Percentiles rank a stretch among this genome's conserved stretches.
Evolutionary conservation across 2,888 invertebrate species (phyloP).

Genomic region (Panzeria rudis): DNA sequence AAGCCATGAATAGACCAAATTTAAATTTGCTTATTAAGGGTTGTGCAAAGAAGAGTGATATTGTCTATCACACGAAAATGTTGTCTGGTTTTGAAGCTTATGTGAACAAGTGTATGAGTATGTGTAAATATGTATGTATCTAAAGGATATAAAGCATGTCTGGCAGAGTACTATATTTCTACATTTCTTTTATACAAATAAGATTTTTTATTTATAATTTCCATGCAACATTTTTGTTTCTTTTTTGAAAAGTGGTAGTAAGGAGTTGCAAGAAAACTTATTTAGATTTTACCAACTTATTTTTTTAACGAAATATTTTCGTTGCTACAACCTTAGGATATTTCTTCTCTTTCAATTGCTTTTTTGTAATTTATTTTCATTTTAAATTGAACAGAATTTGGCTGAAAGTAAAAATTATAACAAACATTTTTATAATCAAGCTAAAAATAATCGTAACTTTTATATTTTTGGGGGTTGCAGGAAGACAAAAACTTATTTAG

Average conservation of each 20-base stretch:
- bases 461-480: constrained; percentile 26
- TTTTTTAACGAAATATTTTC: constrained; percentile 42
- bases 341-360: not conserved
- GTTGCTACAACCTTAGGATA: constrained; percentile 38
- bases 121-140: not conserved
- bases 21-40: constrained; percentile 35
- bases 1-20: constrained; percentile 31
- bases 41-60: constrained; percentile 10
- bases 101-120: constrained; percentile 27
- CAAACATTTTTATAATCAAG: not conserved
- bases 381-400: constrained; percentile 21
- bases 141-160: constrained; percentile 45
- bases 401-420: constrained; percentile 41
- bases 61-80: not conserved
- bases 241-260: not conserved
- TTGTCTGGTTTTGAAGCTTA: constrained; percentile 10
- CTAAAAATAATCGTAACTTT: constrained; percentile 23
- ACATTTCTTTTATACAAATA: constrained; percentile 18
- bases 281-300: constrained; percentile 48
- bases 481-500: not conserved
- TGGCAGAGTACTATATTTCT: constrained; percentile 14
- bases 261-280: constrained; percentile 38
- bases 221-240: constrained; percentile 3
- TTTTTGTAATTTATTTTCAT: not conserved
- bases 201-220: constrained; percentile 26